Conservation (phyloP, 2,888 invertebrate genomes). For the Pseudolycoriella hygida region DNA sequence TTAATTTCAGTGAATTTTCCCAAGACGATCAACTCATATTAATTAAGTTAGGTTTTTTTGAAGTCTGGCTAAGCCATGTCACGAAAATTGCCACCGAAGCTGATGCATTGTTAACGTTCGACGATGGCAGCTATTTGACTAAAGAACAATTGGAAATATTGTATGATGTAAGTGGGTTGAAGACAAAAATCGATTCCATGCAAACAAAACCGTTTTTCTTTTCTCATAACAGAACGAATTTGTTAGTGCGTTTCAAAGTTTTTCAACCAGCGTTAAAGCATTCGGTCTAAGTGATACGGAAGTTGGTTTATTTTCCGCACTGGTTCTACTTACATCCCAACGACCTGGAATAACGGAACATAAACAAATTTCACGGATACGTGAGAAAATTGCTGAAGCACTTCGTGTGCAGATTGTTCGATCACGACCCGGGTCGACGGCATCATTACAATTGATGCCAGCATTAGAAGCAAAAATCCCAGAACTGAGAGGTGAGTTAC, state of each 20-base stretch:
- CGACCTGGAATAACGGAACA: slow-evolving; percentile 64
- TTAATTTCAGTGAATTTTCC: slow-evolving; percentile 50
- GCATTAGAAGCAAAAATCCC: slow-evolving; percentile 42
- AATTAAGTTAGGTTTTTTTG: slow-evolving; percentile 92
- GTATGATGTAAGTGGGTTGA: slow-evolving; percentile 55
- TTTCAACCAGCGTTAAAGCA: slow-evolving; percentile 55
- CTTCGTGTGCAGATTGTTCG: slow-evolving; percentile 54
- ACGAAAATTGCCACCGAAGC: slow-evolving; percentile 55
- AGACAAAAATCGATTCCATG: not conserved
- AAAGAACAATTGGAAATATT: slow-evolving; percentile 68
- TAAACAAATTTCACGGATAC: slow-evolving; percentile 58
- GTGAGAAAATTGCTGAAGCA: slow-evolving; percentile 74
- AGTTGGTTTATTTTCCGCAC: slow-evolving; percentile 72
- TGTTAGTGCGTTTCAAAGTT: slow-evolving; percentile 62
- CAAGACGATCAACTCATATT: slow-evolving; percentile 95
- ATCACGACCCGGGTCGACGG: slow-evolving; percentile 24
- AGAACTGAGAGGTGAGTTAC: slow-evolving; percentile 40
- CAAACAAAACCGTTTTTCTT: not conserved
- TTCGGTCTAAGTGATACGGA: slow-evolving; percentile 76
- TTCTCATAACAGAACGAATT: slow-evolving; percentile 54
- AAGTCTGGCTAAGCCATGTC: slow-evolving; percentile 83
- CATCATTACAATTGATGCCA: slow-evolving; percentile 29
- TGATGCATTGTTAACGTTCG: slow-evolving; percentile 63
- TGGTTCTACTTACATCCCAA: slow-evolving; percentile 66
- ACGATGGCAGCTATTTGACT: slow-evolving; percentile 73